Evolutionary conservation across 1,140 invertebrate genomes (phyloP), one percentile per base, ranked within the genome.

Genomic region (Neodiprion virginianus): DNA sequence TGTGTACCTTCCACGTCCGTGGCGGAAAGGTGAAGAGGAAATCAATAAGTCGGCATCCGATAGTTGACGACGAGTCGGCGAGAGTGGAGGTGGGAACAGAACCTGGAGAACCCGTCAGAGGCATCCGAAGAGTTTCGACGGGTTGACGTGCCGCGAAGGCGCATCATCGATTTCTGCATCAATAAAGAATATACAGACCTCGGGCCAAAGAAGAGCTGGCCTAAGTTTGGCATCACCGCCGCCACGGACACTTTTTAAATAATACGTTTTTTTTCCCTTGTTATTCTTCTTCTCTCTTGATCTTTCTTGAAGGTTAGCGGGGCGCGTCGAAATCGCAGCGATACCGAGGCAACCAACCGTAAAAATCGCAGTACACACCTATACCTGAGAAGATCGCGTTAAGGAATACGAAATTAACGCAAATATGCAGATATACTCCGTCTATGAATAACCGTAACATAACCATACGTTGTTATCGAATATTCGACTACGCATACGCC

Each of bases 41-140:
- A 87, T 87, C 86, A 87, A 87, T 87, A 88, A 84, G 81, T 82
- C 72, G 78, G 53, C n/a, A 14, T 12, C 53, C n/a, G 53, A 61
- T 61, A 61, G 53, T 61, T 61, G 11, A 14, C 11, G n/a, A 61
- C 11, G 11, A 61, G 0, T 61, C 8, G 53, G 53, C 8, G 53
- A 40, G 28, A 40, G 5, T 61, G 53, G 53, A 40, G 28, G 28
- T 40, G 28, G 28, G 28, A 40, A 40, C 28, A 8, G 28, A 40
- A 40, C 28, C 28, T 40, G 28, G 28, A 40, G n/a, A 61, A 61
- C 53, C 53, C 53, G n/a, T 61, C 53, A 61, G 11, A 17, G 11
- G 11, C 53, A 61, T 61, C 53, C 53, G 3, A 5, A 40, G 28
- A 61, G 5, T 61, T 61, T 61, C 53, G 53, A 61, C 53, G 53